Base-by-base conservation (phyloP, 2,797 vertebrate genomes). In the Corythornis leucogaster region DNA sequence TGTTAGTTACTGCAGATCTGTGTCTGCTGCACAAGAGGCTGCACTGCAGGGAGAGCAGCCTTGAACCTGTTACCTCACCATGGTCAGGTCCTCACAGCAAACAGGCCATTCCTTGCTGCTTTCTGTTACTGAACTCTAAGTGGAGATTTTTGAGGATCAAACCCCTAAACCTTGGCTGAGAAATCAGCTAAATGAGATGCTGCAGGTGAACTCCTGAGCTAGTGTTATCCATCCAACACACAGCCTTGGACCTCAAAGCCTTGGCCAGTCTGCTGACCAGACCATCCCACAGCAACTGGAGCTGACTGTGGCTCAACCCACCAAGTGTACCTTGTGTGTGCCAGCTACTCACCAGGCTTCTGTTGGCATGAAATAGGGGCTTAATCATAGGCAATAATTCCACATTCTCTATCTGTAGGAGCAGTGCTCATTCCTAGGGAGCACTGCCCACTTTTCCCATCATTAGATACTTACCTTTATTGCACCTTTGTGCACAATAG, bases 51-150 rank as follows among this genome's bases (percentile, higher is more conserved):
- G 35, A 70, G 35, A 81, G 57, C 54, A 75, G 2, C 75, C 62
- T 14, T 1, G 24, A 22, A 38, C 12, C 74, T 17, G 64, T 51
- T 35, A 14, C 35, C 62, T 83, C 0, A 0, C 58, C 0, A 0
- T 11, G 12, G 19, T 2, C 11, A 12, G 64, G 25, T 31, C 26
- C 11, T 68, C 59, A 40, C 55, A 22, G 25, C 0, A 4, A 63
- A 51, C 28, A 45, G 62, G 51, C 67, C 26, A 24, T 74, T 88
- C 43, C 50, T 85, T 3, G 16, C 53, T 64, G 64, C 73, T 92
- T 64, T 74, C 48, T 90, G 43, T 12, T 59, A 53, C 1, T 62
- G 15, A 82, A 30, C 26, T 40, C 16, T 12, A 35, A n/a, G 16
- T 28, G n/a, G 46, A 48, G 43, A 67, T 45, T 30, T 76, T 21